These are phyloP conservation scores for Acipenser oxyrinchus DNA, from an alignment of 2,797 vertebrate species.

Conservation along the genomic window DNA sequence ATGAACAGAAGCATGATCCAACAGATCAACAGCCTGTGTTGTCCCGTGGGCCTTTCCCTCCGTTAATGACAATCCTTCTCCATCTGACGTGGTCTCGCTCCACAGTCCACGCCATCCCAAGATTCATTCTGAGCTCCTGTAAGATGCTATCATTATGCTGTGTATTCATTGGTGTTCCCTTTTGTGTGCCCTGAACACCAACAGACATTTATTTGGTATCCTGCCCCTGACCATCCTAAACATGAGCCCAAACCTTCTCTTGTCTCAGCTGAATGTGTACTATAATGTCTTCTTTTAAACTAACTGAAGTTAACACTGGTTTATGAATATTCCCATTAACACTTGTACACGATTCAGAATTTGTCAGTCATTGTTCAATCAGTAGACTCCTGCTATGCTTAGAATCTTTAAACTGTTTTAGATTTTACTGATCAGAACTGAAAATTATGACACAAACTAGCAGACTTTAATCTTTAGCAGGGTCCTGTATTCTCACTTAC, in stretches of 20 bases:
- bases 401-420: no score
- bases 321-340: no score
- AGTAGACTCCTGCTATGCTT: no score
- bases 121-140: slow-evolving; percentile 19
- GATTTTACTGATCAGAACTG: no score
- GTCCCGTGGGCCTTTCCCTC: slow-evolving; percentile 29
- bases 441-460: not conserved
- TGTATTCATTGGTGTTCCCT: slow-evolving; percentile 25
- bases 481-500: not conserved
- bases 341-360: no score
- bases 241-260: slow-evolving; percentile 3
- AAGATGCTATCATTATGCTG: slow-evolving; percentile 20
- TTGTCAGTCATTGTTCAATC: no score
- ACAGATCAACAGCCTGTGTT: slow-evolving; percentile 38
- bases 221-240: slow-evolving; percentile 18
- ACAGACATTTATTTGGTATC: slow-evolving; percentile 29
- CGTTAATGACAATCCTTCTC: slow-evolving; percentile 31
- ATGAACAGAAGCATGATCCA: slow-evolving; percentile 39
- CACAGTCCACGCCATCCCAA: slow-evolving; percentile 31
- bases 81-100: slow-evolving; percentile 41
- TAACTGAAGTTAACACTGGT: slow-evolving; percentile 14
- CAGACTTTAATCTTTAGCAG: not conserved
- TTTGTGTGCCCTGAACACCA: slow-evolving; percentile 24
- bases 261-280: not conserved
- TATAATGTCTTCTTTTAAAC: slow-evolving; percentile 7